Evolutionary conservation across 2,888 invertebrate genomes (phyloP).

Genomic region (Cephus runcator): DNA sequence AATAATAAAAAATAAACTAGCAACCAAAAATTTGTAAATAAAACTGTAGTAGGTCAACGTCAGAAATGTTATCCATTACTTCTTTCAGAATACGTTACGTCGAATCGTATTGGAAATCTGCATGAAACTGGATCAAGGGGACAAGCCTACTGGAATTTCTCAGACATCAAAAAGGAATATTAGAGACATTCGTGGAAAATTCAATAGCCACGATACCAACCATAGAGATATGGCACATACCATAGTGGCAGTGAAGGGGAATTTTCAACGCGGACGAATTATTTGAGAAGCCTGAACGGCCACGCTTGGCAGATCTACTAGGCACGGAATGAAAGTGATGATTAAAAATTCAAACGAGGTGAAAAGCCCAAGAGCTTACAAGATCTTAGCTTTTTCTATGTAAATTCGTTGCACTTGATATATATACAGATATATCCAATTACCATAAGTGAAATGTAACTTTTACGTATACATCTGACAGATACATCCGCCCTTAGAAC

Average conservation of each 20-base stretch:
- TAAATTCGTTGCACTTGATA: background rate
- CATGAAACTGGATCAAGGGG: background rate
- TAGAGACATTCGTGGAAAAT: background rate
- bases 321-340: constrained; percentile 51
- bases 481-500: background rate
- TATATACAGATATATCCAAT: background rate
- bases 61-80: background rate
- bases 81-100: background rate
- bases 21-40: background rate
- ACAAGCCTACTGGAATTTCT: background rate
- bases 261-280: constrained; percentile 29
- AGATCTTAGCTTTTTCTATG: background rate
- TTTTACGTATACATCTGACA: background rate
- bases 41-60: background rate
- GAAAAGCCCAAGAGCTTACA: constrained; percentile 24
- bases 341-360: constrained; percentile 35
- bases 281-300: constrained; percentile 26
- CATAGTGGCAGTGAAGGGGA: constrained; percentile 40
- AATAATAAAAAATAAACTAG: too few relatives aligned
- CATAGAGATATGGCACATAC: constrained; percentile 4
- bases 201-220: background rate
- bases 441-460: background rate
- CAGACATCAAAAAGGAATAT: background rate
- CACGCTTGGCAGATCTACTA: constrained; percentile 34
- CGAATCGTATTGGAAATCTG: background rate